phyloP scores from a whole-genome alignment of 2,888 invertebrate species.

The Acleris holmiana region DNA sequence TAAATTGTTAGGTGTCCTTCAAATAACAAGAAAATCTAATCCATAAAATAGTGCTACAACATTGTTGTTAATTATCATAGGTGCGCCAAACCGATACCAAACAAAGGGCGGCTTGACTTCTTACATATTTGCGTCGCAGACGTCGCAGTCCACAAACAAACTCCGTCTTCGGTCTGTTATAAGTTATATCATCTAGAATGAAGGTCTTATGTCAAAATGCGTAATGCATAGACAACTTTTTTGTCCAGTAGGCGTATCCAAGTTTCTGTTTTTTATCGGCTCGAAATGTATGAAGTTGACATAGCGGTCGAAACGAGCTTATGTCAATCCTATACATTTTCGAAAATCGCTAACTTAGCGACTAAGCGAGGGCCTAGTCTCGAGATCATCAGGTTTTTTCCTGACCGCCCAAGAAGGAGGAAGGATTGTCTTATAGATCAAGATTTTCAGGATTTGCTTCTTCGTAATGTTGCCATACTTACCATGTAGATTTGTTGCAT shows the following conservation, averaged over 20 bases:
- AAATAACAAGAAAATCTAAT: conserved; percentile 1
- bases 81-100: conserved; percentile 5
- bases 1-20: not conserved
- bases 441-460: too few relatives aligned
- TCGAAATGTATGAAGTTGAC: too few relatives aligned
- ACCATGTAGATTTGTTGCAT: not conserved
- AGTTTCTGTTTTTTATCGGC: too few relatives aligned
- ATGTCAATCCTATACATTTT: too few relatives aligned
- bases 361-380: too few relatives aligned
- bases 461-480: not conserved
- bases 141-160: conserved; percentile 10
- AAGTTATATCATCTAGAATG: not conserved
- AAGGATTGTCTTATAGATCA: not conserved
- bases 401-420: too few relatives aligned
- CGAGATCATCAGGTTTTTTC: too few relatives aligned
- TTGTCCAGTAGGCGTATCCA: too few relatives aligned
- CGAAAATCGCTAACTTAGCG: too few relatives aligned
- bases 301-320: too few relatives aligned
- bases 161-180: conserved; percentile 3
- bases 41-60: conserved; percentile 3
- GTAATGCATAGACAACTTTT: too few relatives aligned
- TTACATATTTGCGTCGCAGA: not conserved
- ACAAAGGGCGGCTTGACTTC: conserved; percentile 23
- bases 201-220: conserved; percentile 3
- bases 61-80: conserved; percentile 11